Evolutionary conservation across 1,140 invertebrate species (phyloP).

Genomic region (Drosophila lini): DNA sequence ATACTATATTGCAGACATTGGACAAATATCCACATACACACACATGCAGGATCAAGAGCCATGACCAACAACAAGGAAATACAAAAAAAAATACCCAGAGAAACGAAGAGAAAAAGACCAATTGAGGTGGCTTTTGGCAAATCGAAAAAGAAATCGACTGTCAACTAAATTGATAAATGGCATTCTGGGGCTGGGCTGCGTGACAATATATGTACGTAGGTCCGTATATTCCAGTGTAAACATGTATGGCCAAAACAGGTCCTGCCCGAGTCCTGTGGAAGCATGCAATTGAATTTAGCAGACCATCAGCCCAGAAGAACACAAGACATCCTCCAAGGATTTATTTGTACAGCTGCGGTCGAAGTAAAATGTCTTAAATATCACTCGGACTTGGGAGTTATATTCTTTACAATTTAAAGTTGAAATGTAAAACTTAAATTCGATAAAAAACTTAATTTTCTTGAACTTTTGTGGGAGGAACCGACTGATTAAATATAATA

Average conservation of each 20-base stretch:
- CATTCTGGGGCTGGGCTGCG: slow-evolving; percentile 58
- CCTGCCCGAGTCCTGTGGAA: slow-evolving; percentile 39
- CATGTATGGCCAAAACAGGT: slow-evolving; percentile 16
- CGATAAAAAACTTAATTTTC: too few relatives aligned
- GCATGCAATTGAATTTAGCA: slow-evolving; percentile 63
- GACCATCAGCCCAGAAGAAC: slow-evolving; percentile 35
- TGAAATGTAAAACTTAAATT: too few relatives aligned
- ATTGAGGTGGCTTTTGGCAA: slow-evolving; percentile 72
- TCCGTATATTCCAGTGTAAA: slow-evolving; percentile 22
- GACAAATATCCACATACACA: slow-evolving; percentile 22
- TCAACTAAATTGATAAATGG: slow-evolving; percentile 84
- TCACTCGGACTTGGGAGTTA: too few relatives aligned
- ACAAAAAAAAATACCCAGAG: slow-evolving; percentile 7
- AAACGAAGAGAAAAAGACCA: slow-evolving; percentile 53
- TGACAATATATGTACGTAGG: slow-evolving; percentile 56
- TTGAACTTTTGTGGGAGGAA: too few relatives aligned
- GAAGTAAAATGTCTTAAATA: neutral
- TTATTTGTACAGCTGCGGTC: slow-evolving; percentile 18
- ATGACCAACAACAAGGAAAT: slow-evolving; percentile 40
- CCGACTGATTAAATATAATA: too few relatives aligned
- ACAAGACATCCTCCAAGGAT: slow-evolving; percentile 34
- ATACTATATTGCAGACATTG: slow-evolving; percentile 48
- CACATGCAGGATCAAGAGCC: slow-evolving; percentile 41
- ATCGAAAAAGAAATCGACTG: slow-evolving; percentile 83
- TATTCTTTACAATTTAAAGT: too few relatives aligned